A percentile compares a stretch with the other conserved stretches of the same genome.
These are phyloP conservation scores for Cassiopea xamachana DNA, from an alignment of 30 jellyfish, hydroid and myxozoan species.

Conservation along the genomic window DNA sequence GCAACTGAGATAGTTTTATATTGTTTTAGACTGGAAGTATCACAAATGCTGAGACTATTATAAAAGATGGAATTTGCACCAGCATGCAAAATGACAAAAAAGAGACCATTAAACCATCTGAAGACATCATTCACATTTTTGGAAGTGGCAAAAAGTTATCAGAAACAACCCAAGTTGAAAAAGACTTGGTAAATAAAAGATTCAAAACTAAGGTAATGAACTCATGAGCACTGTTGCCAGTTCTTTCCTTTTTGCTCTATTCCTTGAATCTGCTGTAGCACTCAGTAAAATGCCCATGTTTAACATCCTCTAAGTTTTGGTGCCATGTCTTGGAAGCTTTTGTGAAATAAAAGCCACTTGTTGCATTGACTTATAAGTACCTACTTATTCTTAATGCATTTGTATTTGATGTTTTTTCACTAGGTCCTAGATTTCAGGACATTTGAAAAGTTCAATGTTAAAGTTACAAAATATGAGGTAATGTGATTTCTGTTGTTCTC, in stretches of 20 bases:
- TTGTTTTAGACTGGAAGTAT: conserved; percentile 1
- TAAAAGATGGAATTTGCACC: not conserved
- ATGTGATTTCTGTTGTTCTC: too few relatives aligned
- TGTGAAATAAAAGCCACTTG: too few relatives aligned
- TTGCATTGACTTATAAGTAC: not conserved
- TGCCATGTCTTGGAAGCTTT: too few relatives aligned
- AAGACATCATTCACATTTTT: conserved; percentile 16
- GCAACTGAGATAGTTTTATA: too few relatives aligned
- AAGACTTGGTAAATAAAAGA: not conserved
- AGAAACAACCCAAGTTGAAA: conserved; percentile 19
- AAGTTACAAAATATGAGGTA: not conserved
- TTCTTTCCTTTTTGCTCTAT: not conserved
- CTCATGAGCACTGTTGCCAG: not conserved
- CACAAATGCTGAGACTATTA: not conserved
- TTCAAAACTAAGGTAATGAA: conserved; percentile 19
- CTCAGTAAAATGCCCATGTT: too few relatives aligned
- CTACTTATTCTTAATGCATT: not conserved
- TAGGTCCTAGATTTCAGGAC: not conserved
- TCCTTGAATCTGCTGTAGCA: not conserved
- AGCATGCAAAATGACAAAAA: not conserved
- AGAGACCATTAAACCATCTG: not conserved
- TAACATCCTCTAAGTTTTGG: too few relatives aligned
- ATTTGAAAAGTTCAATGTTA: not conserved
- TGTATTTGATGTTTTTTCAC: not conserved
- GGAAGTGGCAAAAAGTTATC: conserved; percentile 19